A percentile compares a stretch with the other conserved stretches of the same genome.
Evolutionary conservation across 2,113 vertebrate species (phyloP).

Genomic region (Micronycteris hirsuta): DNA sequence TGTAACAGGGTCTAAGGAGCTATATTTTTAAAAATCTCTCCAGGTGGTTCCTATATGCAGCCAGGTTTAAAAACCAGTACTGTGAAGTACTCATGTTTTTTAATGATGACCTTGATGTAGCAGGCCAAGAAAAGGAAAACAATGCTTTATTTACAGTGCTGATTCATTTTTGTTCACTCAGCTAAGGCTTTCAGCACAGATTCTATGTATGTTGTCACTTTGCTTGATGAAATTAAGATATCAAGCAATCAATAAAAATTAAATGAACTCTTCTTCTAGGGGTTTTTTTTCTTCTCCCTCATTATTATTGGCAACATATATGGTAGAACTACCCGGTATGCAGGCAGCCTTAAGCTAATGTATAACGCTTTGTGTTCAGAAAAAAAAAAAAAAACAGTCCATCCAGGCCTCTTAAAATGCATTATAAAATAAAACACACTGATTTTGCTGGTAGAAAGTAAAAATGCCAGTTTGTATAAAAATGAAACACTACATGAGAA

Average conservation of each 20-base stretch:
- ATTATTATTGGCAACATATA: background rate
- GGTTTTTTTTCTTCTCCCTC: background rate
- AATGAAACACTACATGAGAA: background rate
- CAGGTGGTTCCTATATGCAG: background rate
- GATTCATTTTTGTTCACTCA: slow-evolving; percentile 4
- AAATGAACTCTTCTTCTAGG: slow-evolving; percentile 34
- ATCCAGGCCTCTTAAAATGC: background rate
- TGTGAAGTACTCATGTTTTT: background rate
- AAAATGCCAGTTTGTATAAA: background rate
- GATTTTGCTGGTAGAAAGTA: background rate
- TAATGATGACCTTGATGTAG: slow-evolving; percentile 21
- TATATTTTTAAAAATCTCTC: background rate
- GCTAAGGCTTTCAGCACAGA: slow-evolving; percentile 9
- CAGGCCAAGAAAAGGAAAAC: background rate
- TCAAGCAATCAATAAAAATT: slow-evolving; percentile 21
- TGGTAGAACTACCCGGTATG: background rate
- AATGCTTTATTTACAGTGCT: background rate
- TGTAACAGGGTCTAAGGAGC: background rate
- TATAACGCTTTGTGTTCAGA: background rate
- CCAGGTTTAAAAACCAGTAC: background rate
- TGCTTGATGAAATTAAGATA: slow-evolving; percentile 43
- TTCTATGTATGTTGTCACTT: background rate
- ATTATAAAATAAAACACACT: slow-evolving; percentile 21
- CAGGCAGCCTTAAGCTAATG: background rate
- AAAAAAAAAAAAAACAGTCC: slow-evolving; percentile 13